Evolutionary conservation across 2,113 vertebrate genomes (phyloP), one percentile per base, ranked within the genome.

Genomic region (Myrmecobius fasciatus): DNA sequence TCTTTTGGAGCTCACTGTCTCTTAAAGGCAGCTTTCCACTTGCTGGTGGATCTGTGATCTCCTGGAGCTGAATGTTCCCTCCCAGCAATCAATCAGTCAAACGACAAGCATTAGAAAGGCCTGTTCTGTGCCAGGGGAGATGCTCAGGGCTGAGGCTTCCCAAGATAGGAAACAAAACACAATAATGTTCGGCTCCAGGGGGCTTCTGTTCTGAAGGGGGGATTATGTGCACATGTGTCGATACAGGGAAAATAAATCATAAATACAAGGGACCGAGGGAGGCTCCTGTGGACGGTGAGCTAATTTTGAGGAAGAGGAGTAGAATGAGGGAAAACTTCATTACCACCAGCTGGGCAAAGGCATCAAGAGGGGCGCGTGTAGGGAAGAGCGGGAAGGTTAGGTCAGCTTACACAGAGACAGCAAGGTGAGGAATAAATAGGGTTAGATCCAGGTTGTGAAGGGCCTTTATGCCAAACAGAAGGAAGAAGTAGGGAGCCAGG

Each of bases 171-270:
- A 83, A 43, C 20, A 43, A 83, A 83, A 43, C 67, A 83, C 43
- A 83, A 43, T 43, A 43, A 43, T 20, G n/a, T 26, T n/a, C 24
- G n/a, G 6, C n/a, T 83, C n/a, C 60, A 36, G 14, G 60, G 28
- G 36, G 31, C 60, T 17, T 36, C 60, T 20, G 20, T 43, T 83
- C 67, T 20, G 22, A 22, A 2, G n/a, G 20, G n/a, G 36, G 20
- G n/a, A 83, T 20, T 0, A 14, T 20, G 0, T 1, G 17, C 36
- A n/a, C 67, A 67, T 36, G 7, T 36, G 12, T 7, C 1, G 17
- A n/a, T 43, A 43, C 0, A 22, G 1, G 24, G 9, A 83, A 22
- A 83, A 83, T 0, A 43, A 83, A 43, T 83, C 67, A 83, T n/a
- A 83, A 75, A 24, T 83, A 24, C 36, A 24, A 8, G 67, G 67